Evolutionary conservation across 2,888 invertebrate species (phyloP), one percentile per base, ranked within the genome.

Genomic region (Tipula unca): DNA sequence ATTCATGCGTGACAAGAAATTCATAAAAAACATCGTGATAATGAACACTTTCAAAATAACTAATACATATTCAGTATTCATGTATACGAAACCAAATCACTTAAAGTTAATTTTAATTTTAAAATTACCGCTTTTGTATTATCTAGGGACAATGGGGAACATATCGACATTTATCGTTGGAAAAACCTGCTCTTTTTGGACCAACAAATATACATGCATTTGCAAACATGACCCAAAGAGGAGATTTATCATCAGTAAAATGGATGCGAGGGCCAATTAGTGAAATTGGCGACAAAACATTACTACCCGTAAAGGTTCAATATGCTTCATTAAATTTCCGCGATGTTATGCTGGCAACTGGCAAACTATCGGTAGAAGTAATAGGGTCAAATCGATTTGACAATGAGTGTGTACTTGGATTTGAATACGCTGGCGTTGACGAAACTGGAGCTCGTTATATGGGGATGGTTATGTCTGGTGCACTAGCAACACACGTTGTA

Each of bases 311-410:
- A 0, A 89, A 93, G 89, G 93, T 96, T 0, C 93, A 95, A 88
- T 97, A 95, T 89, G 91, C 88, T 6, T 32, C 32, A 6, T 6
- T 32, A 4, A 32, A 32, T 6, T 32, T 32, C 32, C 32, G 32
- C 6, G 99, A 99, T 90, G 92, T 99, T 0, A 98, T 99, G 99
- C 92, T 97, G 0, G 97, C 98, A 0, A 96, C 96, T 0, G 98
- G 98, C 1, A 97, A 97, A 88, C 93, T 99, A 5, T 94, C 96
- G 6, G 93, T 94, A 0, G 98, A 98, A 89, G 93, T 96, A 0
- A 94, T 96, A 0, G 95, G 95, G 0, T 92, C 92, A 36, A 92
- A 92, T 0, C 92, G 95, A n/a, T 89, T 93, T 29, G 91, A 92
- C 13, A 94, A 96, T 87, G 94, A 94, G 87, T 93, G 93, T 87